Evolutionary conservation across 2,113 vertebrate genomes (phyloP), one percentile per base, ranked within the genome.

Genomic region (Trogon surrucura): DNA sequence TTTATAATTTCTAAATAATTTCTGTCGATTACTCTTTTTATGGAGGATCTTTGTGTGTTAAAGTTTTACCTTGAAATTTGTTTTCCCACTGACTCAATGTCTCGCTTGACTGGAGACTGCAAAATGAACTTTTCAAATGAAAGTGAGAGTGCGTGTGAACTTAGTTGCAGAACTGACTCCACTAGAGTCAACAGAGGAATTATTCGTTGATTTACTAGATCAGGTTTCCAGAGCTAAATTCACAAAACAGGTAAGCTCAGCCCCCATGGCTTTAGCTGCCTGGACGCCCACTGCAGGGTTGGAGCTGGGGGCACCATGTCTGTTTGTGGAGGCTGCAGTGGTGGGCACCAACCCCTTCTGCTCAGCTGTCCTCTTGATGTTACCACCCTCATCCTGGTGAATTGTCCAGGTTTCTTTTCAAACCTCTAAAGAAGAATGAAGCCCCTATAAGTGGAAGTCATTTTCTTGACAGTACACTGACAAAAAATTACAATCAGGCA

Each of bases 121-220:
- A 81, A 81, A 71, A 51, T 18, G 10, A 64, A 27, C 17, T 54
- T 79, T 90, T 70, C 23, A 34, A 17, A 64, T 23, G 16, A 29
- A 82, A 77, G n/a, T 6, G 16, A 69, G 9, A 32, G 5, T 0
- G 0, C 10, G 22, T 2, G 0, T 60, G 18, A 29, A 14, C 23
- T 56, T 45, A 51, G 48, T 67, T 80, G 79, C 27, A 62, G 34
- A 93, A 45, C 32, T 13, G 32, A 30, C 26, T 48, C 38, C 12
- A 30, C 23, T 23, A 11, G 8, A 77, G 8, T 51, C 21, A 30
- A 51, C 7, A 45, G 38, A 30, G 64, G 34, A 79, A 23, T 4
- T 41, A 4, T 27, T 64, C 5, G 30, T 44, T 79, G 10, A 32
- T 54, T 60, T 74, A 12, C 13, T 29, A 45, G n/a, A 19, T 47